Conservation (phyloP, 2,888 invertebrate species). For the Apotomis betuletana region DNA sequence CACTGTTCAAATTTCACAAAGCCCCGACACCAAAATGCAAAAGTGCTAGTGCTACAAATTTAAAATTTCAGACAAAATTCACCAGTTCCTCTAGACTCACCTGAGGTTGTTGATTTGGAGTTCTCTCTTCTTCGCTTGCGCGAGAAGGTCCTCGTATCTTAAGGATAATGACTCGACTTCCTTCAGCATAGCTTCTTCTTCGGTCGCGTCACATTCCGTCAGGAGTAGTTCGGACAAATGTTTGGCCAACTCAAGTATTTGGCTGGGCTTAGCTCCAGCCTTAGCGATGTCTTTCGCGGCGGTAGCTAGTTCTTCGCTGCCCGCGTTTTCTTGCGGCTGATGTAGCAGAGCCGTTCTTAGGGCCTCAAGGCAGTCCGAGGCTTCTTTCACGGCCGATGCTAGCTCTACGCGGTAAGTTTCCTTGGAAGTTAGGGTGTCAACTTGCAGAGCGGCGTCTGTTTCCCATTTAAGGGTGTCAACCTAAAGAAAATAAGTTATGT, state of each 20-base stretch:
- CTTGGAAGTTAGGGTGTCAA: slow-evolving; percentile 92
- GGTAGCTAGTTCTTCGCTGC: slow-evolving; percentile 83
- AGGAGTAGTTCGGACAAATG: slow-evolving; percentile 90
- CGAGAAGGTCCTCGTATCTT: slow-evolving; percentile 87
- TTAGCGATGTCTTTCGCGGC: slow-evolving; percentile 89
- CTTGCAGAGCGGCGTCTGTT: slow-evolving; percentile 91
- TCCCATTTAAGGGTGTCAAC: slow-evolving; percentile 90
- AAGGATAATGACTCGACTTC: slow-evolving; percentile 86
- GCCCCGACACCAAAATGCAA: slow-evolving; percentile 71
- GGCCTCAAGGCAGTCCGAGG: slow-evolving; percentile 86
- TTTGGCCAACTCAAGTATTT: slow-evolving; percentile 90
- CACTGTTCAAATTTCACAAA: slow-evolving; percentile 48
- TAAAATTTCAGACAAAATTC: slow-evolving; percentile 24
- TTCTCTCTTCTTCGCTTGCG: slow-evolving; percentile 89
- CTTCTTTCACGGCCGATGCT: slow-evolving; percentile 88
- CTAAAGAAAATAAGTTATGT: slow-evolving; percentile 65
- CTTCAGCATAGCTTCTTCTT: slow-evolving; percentile 86
- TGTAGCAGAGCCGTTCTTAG: slow-evolving; percentile 83
- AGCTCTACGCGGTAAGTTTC: slow-evolving; percentile 92
- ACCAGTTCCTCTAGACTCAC: slow-evolving; percentile 71
- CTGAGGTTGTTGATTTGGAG: slow-evolving; percentile 90
- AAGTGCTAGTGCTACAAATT: slow-evolving; percentile 67
- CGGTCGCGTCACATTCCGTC: slow-evolving; percentile 88
- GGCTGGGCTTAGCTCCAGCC: slow-evolving; percentile 90
- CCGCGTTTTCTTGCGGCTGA: slow-evolving; percentile 76